Percentiles rank a stretch among this genome's conserved stretches.
Evolutionary conservation across 2,888 invertebrate genomes (phyloP).

Genomic region (Azorinus chamasolen): DNA sequence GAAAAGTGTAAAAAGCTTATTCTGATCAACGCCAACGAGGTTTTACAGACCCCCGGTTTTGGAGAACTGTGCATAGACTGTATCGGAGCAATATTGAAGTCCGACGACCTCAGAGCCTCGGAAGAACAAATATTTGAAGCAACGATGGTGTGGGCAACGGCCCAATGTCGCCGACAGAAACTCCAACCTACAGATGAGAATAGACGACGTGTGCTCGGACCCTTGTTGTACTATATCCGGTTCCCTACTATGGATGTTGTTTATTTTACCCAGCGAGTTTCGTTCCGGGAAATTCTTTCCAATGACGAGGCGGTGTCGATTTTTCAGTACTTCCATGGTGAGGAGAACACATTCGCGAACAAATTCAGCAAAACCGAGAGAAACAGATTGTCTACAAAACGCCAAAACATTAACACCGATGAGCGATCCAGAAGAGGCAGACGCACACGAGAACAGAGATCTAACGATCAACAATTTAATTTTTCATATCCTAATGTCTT

Average conservation of each 20-base stretch:
- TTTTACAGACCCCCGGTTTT: constrained; percentile 87
- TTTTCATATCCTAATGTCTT: too few relatives aligned
- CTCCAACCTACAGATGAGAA: constrained; percentile 68
- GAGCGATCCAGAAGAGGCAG: too few relatives aligned
- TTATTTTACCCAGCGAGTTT: constrained; percentile 66
- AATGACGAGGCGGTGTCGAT: constrained; percentile 58
- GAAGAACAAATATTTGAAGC: constrained; percentile 74
- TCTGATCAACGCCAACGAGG: constrained; percentile 34
- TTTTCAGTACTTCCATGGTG: constrained; percentile 62
- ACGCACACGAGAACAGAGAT: too few relatives aligned
- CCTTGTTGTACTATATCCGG: constrained; percentile 71
- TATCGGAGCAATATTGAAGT: constrained; percentile 89
- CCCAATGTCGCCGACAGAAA: constrained; percentile 73
- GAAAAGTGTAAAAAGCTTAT: constrained; percentile 61
- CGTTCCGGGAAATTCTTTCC: constrained; percentile 55
- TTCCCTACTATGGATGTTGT: constrained; percentile 75
- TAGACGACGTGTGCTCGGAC: constrained; percentile 69
- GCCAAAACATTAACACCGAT: too few relatives aligned
- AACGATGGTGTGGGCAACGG: constrained; percentile 72
- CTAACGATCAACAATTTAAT: too few relatives aligned
- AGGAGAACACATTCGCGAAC: constrained; percentile 38
- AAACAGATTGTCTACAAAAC: constrained; percentile 28
- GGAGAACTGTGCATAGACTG: constrained; percentile 90
- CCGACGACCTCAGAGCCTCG: constrained; percentile 90
- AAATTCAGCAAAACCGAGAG: constrained; percentile 53